phyloP scores from a whole-genome alignment of 1,140 invertebrate species.

The Propsilocerus akamusi region DNA sequence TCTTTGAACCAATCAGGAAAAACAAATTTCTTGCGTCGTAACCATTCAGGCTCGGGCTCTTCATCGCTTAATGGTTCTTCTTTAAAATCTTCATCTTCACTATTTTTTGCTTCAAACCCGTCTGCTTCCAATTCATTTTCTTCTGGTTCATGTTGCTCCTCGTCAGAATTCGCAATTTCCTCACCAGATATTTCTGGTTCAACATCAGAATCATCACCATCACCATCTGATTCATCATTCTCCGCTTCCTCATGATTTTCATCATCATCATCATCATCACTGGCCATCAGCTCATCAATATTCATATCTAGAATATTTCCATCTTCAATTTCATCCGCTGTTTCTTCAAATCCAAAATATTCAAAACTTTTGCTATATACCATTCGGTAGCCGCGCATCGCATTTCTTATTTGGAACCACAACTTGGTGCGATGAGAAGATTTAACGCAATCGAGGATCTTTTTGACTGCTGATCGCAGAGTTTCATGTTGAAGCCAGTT shows the following conservation, averaged over 20 bases:
- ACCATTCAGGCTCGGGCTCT: constrained; percentile 7
- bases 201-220: constrained; percentile 10
- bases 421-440: constrained; percentile 29
- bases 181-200: constrained; percentile 6
- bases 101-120: constrained; percentile 10
- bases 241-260: constrained; percentile 7
- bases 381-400: constrained; percentile 39
- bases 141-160: constrained; percentile 8
- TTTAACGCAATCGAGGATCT: constrained; percentile 39
- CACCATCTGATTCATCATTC: constrained; percentile 6
- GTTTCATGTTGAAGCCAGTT: constrained; percentile 53
- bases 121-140: constrained; percentile 10
- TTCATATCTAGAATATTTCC: constrained; percentile 7
- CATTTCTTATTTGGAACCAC: constrained; percentile 32
- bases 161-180: constrained; percentile 4
- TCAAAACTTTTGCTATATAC: constrained; percentile 31
- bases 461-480: constrained; percentile 43
- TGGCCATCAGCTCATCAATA: constrained; percentile 2
- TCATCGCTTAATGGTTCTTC: constrained; percentile 11
- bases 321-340: constrained; percentile 9
- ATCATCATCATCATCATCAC: constrained; percentile 10
- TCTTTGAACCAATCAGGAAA: constrained; percentile 46
- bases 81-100: constrained; percentile 5
- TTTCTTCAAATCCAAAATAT: constrained; percentile 27
- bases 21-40: constrained; percentile 10